Base-by-base conservation (phyloP, 2,888 invertebrate species). In the Hirtodrosophila histrioides region DNA sequence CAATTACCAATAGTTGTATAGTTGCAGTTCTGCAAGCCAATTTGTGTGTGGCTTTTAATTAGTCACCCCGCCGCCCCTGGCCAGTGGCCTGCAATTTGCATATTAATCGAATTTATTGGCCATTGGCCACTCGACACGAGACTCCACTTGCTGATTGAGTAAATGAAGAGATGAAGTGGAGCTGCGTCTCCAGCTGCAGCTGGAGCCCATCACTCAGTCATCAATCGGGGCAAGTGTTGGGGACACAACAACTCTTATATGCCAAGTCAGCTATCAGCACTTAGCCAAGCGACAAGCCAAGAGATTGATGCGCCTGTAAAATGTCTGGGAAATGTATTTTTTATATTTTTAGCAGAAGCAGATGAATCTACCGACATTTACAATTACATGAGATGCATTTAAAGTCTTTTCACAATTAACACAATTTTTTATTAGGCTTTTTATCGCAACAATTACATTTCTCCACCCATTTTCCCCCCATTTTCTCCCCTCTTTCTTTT, bases 221-320 rank as follows among this genome's bases (percentile, higher is more conserved):
- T 9, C 55, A 56, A 48, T 51, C 55, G 46, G 53, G 31, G 4
- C 4, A 31, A 31, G 31, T 31, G 31, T 31, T 31, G 8, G 24
- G 48, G 37, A 40, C 53, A 64, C 49, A 58, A 64, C 49, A 58
- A 66, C 37, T 61, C 35, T 40, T 44, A 36, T 39, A 39, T 57
- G 73, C 55, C 36, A 67, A 68, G 50, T 50, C 60, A 55, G 62
- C 81, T 75, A 75, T 86, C 81, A 86, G 84, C 81, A 82, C 86
- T 82, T 55, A 68, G 58, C 33, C 57, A 11, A 63, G 31, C 31
- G 31, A 4, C 31, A 39, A 17, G 43, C 49, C 31, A 23, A 4
- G 12, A 83, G 86, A 86, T 84, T 80, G 81, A 82, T 82, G 86
- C 63, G 67, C 37, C 50, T 62, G 46, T 86, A 64, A 79, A 83